Evolutionary conservation across 2,888 invertebrate species (phyloP), one percentile per base, ranked within the genome.

Genomic region (Syritta pipiens): DNA sequence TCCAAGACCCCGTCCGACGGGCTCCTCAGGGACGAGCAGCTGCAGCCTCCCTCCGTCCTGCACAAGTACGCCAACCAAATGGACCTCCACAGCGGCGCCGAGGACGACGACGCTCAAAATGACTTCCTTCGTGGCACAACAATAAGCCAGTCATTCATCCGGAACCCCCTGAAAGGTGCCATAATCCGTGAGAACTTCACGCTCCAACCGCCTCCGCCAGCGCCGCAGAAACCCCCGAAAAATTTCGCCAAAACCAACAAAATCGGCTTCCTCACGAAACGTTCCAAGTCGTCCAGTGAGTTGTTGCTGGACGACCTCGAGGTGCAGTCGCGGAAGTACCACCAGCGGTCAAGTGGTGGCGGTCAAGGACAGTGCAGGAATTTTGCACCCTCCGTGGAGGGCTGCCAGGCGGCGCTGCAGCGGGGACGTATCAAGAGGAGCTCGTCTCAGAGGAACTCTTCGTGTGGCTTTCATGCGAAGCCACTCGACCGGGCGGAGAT

Each of bases 121-220:
- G 86, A 87, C 74, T 88, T 89, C 60, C 83, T 88, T 60, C 86
- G 89, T n/a, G 89, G 88, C 35, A 85, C 88, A 9, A 89, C 88
- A 0, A 83, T 89, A 10, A 88, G 88, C 60, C 88, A 89, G 74
- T 89, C 89, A 4, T 89, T 89, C 82, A 88, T 89, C 62, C 85
- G 84, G 37, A 88, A 87, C 69, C 82, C 86, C 24, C 83, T 84
- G 42, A 82, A 83, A 20, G 60, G 83, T 65, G 77, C 84, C 40
- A 72, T 81, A 81, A 84, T 84, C 19, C 49, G 60, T 4, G 85
- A 85, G 48, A 86, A 85, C 22, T 74, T 65, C 59, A 59, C 53
- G 24, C 53, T 59, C 1, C 63, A 71, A 12, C 82, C 83, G 17
- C 84, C 85, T 2, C 82, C 84, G 3, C 84, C 85, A 0, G 19